These are phyloP conservation scores for Muscicapa striata DNA, from an alignment of 2,797 vertebrate genomes.

Conservation along the genomic window DNA sequence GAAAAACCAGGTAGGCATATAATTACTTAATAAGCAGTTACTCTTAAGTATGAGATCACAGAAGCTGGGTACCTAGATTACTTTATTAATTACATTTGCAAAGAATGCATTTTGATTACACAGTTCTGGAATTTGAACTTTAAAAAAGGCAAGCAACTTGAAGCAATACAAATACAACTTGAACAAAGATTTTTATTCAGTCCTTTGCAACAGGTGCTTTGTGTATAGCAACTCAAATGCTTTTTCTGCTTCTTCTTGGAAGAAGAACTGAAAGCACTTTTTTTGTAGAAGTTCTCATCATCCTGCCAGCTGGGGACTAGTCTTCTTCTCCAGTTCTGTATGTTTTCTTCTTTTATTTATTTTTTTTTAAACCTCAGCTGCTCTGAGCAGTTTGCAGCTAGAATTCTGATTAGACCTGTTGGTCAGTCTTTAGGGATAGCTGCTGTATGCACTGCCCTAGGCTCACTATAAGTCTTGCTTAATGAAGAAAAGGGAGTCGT, in stretches of 20 bases:
- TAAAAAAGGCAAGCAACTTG: neutral
- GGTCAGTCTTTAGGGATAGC: neutral
- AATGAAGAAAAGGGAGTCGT: neutral
- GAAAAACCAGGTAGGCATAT: slow-evolving; percentile 29
- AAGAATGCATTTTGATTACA: neutral
- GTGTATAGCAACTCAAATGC: neutral
- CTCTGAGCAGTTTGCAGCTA: neutral
- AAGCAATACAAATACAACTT: neutral
- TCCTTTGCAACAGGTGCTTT: neutral
- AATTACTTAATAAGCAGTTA: slow-evolving; percentile 34
- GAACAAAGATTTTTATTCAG: neutral
- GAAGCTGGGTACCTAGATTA: neutral
- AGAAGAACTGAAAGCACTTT: neutral
- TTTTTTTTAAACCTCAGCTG: neutral
- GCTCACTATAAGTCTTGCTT: neutral
- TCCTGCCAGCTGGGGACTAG: neutral
- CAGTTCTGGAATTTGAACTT: neutral
- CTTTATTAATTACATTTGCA: neutral
- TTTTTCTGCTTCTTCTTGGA: neutral
- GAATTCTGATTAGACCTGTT: neutral
- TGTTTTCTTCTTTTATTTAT: neutral
- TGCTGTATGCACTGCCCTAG: neutral
- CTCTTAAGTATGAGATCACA: neutral
- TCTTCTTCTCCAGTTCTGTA: neutral
- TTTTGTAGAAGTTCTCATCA: neutral